These are phyloP conservation scores for Cossypha caffra DNA, from an alignment of 2,797 vertebrate genomes.

Conservation along the genomic window DNA sequence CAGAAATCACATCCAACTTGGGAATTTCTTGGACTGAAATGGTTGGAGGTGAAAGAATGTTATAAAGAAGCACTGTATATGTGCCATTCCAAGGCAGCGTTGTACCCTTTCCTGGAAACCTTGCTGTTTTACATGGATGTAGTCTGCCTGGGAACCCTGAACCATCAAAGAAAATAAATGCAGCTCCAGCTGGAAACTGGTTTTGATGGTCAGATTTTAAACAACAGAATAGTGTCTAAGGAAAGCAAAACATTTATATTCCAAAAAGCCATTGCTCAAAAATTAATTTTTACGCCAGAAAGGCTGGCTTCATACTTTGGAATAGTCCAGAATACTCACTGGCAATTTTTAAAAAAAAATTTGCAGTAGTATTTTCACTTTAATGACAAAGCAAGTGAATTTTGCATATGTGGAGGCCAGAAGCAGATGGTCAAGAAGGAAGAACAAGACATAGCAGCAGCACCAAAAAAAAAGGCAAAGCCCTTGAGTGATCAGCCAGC, in stretches of 20 bases:
- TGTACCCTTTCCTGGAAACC: not conserved
- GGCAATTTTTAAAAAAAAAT: fast-evolving
- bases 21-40: not conserved
- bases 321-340: not conserved
- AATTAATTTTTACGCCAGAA: not conserved
- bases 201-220: not conserved
- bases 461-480: not conserved
- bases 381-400: not conserved
- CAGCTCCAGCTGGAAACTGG: not conserved
- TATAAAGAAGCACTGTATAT: not conserved
- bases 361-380: not conserved
- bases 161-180: not conserved
- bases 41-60: not conserved
- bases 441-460: not conserved
- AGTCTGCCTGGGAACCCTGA: not conserved
- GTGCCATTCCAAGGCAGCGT: not conserved
- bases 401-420: not conserved
- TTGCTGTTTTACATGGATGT: not conserved
- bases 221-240: not conserved
- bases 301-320: not conserved
- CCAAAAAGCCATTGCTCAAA: not conserved
- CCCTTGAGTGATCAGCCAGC: not conserved
- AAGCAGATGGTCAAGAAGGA: not conserved
- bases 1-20: not conserved
- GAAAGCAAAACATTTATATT: not conserved